Evolutionary conservation across 2,797 vertebrate species (phyloP).

Genomic region (Alfaro cultratus): DNA sequence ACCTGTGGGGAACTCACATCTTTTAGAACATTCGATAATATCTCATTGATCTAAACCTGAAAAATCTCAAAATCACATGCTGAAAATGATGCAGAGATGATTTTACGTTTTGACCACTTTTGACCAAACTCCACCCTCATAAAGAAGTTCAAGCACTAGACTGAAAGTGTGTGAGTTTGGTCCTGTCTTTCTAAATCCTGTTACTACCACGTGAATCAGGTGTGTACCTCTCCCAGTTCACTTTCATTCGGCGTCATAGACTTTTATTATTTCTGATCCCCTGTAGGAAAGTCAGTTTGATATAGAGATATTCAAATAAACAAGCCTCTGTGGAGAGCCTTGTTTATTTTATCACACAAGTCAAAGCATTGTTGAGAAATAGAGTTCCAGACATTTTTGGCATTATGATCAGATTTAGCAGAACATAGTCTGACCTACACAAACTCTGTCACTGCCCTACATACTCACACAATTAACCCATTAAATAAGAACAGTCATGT

Average conservation of each 20-base stretch:
- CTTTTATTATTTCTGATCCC: constrained; percentile 3
- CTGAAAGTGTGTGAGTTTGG: neutral
- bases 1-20: neutral
- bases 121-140: neutral
- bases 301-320: constrained; percentile 5
- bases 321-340: neutral
- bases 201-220: neutral
- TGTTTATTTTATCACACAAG: constrained; percentile 3
- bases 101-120: neutral
- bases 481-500: neutral
- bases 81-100: neutral
- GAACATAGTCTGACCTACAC: constrained; percentile 9
- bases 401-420: constrained; percentile 12
- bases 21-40: neutral
- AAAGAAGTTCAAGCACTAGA: neutral
- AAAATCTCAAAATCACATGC: neutral
- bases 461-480: constrained; percentile 22
- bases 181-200: constrained; percentile 23
- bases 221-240: neutral
- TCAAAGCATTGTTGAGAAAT: constrained; percentile 11
- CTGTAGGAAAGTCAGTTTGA: neutral
- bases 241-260: neutral
- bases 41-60: neutral
- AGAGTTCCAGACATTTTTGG: constrained; percentile 7
- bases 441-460: constrained; percentile 17